Conservation (phyloP, 2,888 invertebrate genomes). For the Heliconius sara region DNA sequence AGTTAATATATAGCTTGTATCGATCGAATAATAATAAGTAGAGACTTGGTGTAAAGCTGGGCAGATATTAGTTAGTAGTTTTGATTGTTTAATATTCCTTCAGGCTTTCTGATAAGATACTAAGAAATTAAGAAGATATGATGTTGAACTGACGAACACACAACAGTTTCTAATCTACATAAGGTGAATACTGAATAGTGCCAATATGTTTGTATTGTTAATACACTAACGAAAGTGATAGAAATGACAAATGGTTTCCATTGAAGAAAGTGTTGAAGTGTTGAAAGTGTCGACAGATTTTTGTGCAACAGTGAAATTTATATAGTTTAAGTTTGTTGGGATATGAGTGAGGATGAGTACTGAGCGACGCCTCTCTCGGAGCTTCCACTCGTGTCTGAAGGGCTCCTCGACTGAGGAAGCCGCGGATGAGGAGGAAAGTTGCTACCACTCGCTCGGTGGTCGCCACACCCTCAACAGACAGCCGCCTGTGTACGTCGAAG, state of each 20-base stretch:
- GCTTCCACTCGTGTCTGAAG: slow-evolving; percentile 88
- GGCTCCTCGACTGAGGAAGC: slow-evolving; percentile 84
- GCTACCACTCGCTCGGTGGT: slow-evolving; percentile 79
- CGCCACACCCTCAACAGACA: slow-evolving; percentile 73
- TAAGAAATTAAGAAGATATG: neutral
- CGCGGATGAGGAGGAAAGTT: slow-evolving; percentile 77
- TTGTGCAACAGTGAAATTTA: slow-evolving; percentile 51
- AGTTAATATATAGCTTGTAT: slow-evolving; percentile 20
- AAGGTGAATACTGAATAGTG: neutral
- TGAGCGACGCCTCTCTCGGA: slow-evolving; percentile 85
- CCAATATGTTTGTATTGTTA: slow-evolving; percentile 21
- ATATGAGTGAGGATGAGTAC: slow-evolving; percentile 81
- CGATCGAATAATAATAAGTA: slow-evolving; percentile 29
- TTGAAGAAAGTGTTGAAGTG: slow-evolving; percentile 32
- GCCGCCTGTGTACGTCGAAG: slow-evolving; percentile 78
- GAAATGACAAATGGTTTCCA: slow-evolving; percentile 1
- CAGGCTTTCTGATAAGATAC: slow-evolving; percentile 28
- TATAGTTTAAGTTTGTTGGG: slow-evolving; percentile 58
- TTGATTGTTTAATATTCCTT: slow-evolving; percentile 14
- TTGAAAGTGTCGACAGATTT: slow-evolving; percentile 22
- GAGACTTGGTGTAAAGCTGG: slow-evolving; percentile 48
- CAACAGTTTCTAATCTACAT: neutral
- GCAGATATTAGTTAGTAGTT: neutral
- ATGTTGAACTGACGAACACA: neutral
- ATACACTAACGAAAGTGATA: slow-evolving; percentile 30